phyloP scores from a whole-genome alignment of 2,113 vertebrate genomes.

The Gulo gulo region DNA sequence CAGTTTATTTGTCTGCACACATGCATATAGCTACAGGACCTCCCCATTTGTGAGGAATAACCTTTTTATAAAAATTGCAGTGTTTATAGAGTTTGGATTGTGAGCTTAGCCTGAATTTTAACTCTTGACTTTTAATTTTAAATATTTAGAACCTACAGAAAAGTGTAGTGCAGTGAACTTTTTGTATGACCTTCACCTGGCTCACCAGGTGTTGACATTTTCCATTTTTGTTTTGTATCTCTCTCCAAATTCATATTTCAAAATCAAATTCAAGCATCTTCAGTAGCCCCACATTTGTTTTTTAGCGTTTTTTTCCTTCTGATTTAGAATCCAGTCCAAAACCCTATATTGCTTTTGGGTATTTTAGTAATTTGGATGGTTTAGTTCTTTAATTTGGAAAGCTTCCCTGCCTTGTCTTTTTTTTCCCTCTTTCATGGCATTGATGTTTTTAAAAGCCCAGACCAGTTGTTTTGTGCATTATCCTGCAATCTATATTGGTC shows the following conservation, averaged over 20 bases:
- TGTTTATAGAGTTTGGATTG: not conserved
- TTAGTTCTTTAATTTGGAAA: slow-evolving; percentile 26
- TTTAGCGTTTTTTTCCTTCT: not conserved
- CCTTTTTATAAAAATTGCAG: not conserved
- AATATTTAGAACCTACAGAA: not conserved
- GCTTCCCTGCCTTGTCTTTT: not conserved
- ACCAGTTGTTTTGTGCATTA: not conserved
- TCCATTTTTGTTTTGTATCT: not conserved
- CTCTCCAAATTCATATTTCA: not conserved
- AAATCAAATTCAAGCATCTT: not conserved
- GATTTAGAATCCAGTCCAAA: not conserved
- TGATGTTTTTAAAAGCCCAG: not conserved
- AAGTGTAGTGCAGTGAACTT: not conserved
- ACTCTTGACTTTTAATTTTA: not conserved
- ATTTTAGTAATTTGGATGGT: not conserved
- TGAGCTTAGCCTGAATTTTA: not conserved
- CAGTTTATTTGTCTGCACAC: not conserved
- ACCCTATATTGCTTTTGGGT: not conserved
- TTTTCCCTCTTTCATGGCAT: not conserved
- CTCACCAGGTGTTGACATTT: not conserved
- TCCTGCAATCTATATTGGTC: not conserved
- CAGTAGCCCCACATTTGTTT: not conserved
- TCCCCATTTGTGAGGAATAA: not conserved
- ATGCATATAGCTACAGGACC: not conserved
- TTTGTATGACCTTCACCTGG: not conserved